Evolutionary conservation across 2,113 vertebrate species (phyloP).

Genomic region (Osmerus mordax): DNA sequence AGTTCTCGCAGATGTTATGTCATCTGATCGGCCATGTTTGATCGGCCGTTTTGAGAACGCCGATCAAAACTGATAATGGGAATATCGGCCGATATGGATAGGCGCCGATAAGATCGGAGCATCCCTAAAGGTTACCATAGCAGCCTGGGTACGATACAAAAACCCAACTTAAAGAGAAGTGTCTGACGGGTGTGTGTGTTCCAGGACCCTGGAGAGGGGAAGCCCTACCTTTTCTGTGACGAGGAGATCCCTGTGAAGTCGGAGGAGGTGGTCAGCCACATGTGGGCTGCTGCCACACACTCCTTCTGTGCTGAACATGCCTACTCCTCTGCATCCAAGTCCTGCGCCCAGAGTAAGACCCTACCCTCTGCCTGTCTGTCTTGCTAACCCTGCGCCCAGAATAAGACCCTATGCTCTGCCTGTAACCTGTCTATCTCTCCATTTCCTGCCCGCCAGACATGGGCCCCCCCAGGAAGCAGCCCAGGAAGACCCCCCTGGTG

Average conservation of each 20-base stretch:
- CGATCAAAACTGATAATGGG: no score
- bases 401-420: neutral
- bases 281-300: slow-evolving; percentile 90
- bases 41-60: no score
- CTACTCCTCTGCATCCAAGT: slow-evolving; percentile 96
- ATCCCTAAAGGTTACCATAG: no score
- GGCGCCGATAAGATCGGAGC: no score
- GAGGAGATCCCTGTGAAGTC: slow-evolving; percentile 99
- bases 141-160: no score
- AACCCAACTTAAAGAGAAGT: no score
- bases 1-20: no score
- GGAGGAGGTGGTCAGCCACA: slow-evolving; percentile 98
- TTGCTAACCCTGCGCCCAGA: no score
- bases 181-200: neutral
- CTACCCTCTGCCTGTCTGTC: neutral
- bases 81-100: no score
- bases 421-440: neutral
- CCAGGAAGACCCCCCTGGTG: slow-evolving; percentile 91
- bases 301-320: slow-evolving; percentile 96
- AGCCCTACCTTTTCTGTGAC: slow-evolving; percentile 96
- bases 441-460: slow-evolving; percentile 70
- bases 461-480: slow-evolving; percentile 88
- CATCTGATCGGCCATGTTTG: no score
- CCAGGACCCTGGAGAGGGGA: slow-evolving; percentile 92
- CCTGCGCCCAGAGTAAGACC: slow-evolving; percentile 87